phyloP scores from a whole-genome alignment of 2,797 vertebrate genomes.

The Ataeniobius toweri region DNA sequence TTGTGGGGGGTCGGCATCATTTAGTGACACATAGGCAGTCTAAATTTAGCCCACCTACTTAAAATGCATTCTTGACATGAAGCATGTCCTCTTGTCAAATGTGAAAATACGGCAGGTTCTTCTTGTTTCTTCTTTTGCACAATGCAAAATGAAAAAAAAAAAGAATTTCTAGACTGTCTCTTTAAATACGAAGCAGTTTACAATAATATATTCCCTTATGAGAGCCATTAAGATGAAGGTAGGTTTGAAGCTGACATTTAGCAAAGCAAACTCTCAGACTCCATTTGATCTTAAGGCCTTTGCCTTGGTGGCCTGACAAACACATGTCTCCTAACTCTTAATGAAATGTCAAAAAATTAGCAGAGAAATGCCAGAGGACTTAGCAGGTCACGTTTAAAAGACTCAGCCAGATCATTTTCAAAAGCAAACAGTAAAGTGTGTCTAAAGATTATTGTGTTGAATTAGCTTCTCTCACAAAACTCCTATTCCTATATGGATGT shows the following conservation, averaged over 20 bases:
- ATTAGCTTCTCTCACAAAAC: background rate
- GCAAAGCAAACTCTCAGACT: background rate
- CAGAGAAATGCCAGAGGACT: background rate
- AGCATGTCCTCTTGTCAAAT: background rate
- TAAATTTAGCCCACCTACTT: conserved; percentile 25
- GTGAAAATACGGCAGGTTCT: too few relatives aligned
- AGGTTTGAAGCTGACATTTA: conserved; percentile 1
- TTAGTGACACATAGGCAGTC: conserved; percentile 9
- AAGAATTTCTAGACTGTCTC: background rate
- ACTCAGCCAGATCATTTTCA: background rate
- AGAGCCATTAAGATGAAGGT: background rate
- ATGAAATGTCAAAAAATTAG: background rate
- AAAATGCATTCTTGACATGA: conserved; percentile 27
- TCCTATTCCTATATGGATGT: background rate
- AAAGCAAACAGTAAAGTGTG: background rate
- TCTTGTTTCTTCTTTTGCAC: background rate
- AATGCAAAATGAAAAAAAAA: background rate
- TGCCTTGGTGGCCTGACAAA: background rate
- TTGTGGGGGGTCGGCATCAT: background rate
- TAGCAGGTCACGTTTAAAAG: background rate
- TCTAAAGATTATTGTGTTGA: background rate
- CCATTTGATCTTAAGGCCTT: background rate
- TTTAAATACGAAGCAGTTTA: background rate
- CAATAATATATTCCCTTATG: background rate
- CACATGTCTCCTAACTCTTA: background rate